A percentile compares a stretch with the other conserved stretches of the same genome.
Conservation (phyloP, 2,888 invertebrate species). For the Drosophila koepferae region DNA sequence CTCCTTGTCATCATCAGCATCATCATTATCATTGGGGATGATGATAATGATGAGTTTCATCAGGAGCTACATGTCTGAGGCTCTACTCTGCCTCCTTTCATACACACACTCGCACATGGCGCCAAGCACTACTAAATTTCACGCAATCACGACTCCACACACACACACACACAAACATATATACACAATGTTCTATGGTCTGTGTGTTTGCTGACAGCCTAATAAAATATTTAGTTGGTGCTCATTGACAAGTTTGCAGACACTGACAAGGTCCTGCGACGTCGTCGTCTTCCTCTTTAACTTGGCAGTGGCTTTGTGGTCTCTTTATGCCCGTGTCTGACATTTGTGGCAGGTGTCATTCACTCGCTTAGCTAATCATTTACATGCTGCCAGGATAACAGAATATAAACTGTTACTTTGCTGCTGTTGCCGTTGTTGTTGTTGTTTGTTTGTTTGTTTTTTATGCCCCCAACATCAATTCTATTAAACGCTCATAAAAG, state of each 20-base stretch:
- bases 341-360: slow-evolving; percentile 64
- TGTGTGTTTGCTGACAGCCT: slow-evolving; percentile 67
- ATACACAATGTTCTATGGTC: neutral
- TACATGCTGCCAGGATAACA: slow-evolving; percentile 30
- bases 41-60: slow-evolving; percentile 61
- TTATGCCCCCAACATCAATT: slow-evolving; percentile 52
- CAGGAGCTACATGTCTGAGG: slow-evolving; percentile 70
- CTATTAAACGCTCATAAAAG: slow-evolving; percentile 66
- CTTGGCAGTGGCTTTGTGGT: slow-evolving; percentile 54
- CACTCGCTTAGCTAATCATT: slow-evolving; percentile 61
- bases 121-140: slow-evolving; percentile 72
- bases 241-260: slow-evolving; percentile 82
- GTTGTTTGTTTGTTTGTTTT: neutral
- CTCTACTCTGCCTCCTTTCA: slow-evolving; percentile 33
- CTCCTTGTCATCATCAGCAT: slow-evolving; percentile 53
- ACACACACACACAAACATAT: slow-evolving; percentile 12
- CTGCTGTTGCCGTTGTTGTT: slow-evolving; percentile 2
- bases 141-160: slow-evolving; percentile 75
- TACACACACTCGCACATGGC: slow-evolving; percentile 15
- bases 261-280: slow-evolving; percentile 63
- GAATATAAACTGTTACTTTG: neutral
- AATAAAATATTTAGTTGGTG: slow-evolving; percentile 84
- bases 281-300: slow-evolving; percentile 3
- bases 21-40: slow-evolving; percentile 33
- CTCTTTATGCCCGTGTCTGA: slow-evolving; percentile 58